These are phyloP conservation scores for Steatornis caripensis DNA, from an alignment of 2,113 vertebrate genomes.

Conservation along the genomic window DNA sequence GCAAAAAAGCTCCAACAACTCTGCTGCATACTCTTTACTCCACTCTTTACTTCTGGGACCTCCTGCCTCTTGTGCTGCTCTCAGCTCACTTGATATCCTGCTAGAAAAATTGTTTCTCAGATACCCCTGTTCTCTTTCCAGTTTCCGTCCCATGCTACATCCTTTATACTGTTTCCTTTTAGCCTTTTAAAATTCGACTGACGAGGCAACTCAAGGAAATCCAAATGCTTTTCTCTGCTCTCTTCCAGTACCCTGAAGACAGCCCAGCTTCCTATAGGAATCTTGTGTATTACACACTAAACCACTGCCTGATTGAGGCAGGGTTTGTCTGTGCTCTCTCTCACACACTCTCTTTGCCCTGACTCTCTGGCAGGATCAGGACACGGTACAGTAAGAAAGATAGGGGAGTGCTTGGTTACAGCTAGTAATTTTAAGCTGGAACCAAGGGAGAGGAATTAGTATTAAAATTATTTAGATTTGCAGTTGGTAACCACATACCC, in stretches of 20 bases:
- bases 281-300: slow-evolving; percentile 25
- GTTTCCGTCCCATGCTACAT: neutral
- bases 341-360: slow-evolving; percentile 49
- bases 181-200: slow-evolving; percentile 17
- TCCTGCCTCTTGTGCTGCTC: slow-evolving; percentile 11
- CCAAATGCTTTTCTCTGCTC: slow-evolving; percentile 41
- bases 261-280: slow-evolving; percentile 47
- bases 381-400: slow-evolving; percentile 8
- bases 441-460: slow-evolving; percentile 45
- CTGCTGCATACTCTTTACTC: neutral
- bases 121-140: neutral
- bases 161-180: slow-evolving; percentile 17
- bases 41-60: neutral
- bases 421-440: neutral
- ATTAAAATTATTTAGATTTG: slow-evolving; percentile 27
- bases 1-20: neutral
- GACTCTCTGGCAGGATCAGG: slow-evolving; percentile 45
- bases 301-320: slow-evolving; percentile 23
- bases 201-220: slow-evolving; percentile 33
- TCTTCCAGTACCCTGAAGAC: slow-evolving; percentile 50
- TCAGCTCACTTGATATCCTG: neutral
- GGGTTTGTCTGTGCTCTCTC: slow-evolving; percentile 29
- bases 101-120: neutral
- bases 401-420: slow-evolving; percentile 24
- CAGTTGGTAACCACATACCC: slow-evolving; percentile 48